A percentile compares a stretch with the other conserved stretches of the same genome.
These are phyloP conservation scores for Polydrusus tereticollis DNA, from an alignment of 2,888 invertebrate species.

Conservation along the genomic window DNA sequence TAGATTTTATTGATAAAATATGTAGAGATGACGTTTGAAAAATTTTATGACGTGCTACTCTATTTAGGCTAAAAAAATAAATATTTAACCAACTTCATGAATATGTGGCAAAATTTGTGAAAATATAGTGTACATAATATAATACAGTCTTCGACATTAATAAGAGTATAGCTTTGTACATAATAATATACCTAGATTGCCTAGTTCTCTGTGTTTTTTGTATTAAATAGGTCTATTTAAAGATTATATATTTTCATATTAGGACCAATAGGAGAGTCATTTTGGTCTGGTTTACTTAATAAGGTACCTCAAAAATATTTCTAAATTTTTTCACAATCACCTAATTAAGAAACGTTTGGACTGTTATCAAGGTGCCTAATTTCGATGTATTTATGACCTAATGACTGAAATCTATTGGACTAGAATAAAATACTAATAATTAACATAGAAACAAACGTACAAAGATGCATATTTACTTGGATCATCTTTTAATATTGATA, in stretches of 20 bases:
- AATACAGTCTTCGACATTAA: conserved; percentile 15
- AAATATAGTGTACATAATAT: conserved; percentile 7
- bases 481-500: background rate
- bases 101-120: conserved; percentile 18
- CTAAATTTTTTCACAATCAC: conserved; percentile 50
- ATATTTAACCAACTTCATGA: no score
- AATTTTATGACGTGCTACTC: no score
- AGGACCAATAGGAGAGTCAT: conserved; percentile 57
- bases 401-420: conserved; percentile 53
- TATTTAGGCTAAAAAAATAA: no score
- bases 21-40: no score
- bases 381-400: conserved; percentile 53
- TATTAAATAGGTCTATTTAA: conserved; percentile 25
- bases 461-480: background rate
- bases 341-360: conserved; percentile 54
- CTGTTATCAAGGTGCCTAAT: conserved; percentile 56
- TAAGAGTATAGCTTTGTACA: conserved; percentile 11
- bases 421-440: conserved; percentile 25
- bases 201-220: conserved; percentile 28
- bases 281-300: conserved; percentile 52
- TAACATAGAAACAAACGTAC: background rate
- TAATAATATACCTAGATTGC: conserved; percentile 4
- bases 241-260: conserved; percentile 54
- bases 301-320: conserved; percentile 47
- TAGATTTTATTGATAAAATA: no score